A percentile compares a stretch with the other conserved stretches of the same genome.
These are phyloP conservation scores for Dendronephthya gigantea DNA, from an alignment of 64 coral and sea anemone genomes.

Conservation along the genomic window DNA sequence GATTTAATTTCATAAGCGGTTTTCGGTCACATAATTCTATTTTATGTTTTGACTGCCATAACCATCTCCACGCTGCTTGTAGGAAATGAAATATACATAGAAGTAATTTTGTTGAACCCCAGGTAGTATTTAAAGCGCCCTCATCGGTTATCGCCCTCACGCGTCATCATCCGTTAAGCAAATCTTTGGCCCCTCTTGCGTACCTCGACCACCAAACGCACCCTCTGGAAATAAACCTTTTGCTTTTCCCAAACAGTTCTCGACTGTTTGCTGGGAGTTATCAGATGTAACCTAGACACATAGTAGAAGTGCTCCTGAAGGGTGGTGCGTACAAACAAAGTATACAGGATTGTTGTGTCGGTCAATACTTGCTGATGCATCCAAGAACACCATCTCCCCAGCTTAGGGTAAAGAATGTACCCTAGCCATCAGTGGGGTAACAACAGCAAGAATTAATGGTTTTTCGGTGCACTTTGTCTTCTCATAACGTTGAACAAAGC, in stretches of 20 bases:
- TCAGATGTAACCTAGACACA: constrained; percentile 34
- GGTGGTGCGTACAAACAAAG: constrained; percentile 45
- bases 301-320: constrained; percentile 38
- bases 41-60: too few relatives aligned
- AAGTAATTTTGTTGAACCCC: constrained; percentile 34
- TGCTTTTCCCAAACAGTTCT: constrained; percentile 6
- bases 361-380: constrained; percentile 48
- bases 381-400: constrained; percentile 48
- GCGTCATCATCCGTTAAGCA: constrained; percentile 43
- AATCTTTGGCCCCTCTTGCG: constrained; percentile 27
- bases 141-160: constrained; percentile 21
- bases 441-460: constrained; percentile 32
- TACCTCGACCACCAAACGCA: constrained; percentile 24
- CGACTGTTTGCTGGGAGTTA: constrained; percentile 3
- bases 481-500: constrained; percentile 27
- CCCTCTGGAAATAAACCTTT: not conserved
- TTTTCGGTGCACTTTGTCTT: not conserved
- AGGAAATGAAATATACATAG: constrained; percentile 47
- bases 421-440: constrained; percentile 44
- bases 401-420: constrained; percentile 35
- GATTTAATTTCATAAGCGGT: constrained; percentile 23
- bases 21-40: constrained; percentile 22
- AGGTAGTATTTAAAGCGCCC: not conserved
- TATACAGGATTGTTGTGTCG: constrained; percentile 53
- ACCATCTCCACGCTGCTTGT: constrained; percentile 32